Conservation (phyloP, 1,140 invertebrate species). For the Neelides sp. region DNA sequence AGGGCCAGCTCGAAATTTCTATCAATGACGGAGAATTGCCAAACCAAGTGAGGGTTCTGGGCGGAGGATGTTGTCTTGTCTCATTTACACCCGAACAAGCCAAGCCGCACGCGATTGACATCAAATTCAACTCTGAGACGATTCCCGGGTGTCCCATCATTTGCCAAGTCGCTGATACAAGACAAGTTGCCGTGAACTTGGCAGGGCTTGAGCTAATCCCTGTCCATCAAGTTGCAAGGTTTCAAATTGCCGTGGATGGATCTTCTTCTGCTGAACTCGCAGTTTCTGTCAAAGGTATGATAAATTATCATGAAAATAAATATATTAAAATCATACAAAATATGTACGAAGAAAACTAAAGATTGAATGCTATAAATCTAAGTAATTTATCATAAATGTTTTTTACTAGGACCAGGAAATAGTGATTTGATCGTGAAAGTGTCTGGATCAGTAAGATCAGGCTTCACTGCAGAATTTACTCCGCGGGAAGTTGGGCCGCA, state of each 20-base stretch:
- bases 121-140: slow-evolving; percentile 94
- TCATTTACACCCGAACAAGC: slow-evolving; percentile 87
- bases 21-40: slow-evolving; percentile 96
- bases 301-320: too few species aligned
- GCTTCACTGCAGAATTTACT: slow-evolving; percentile 80
- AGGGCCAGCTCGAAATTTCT: slow-evolving; percentile 93
- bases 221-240: slow-evolving; percentile 70
- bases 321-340: too few species aligned
- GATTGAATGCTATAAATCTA: too few species aligned
- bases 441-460: slow-evolving; percentile 34
- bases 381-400: too few species aligned
- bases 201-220: slow-evolving; percentile 73
- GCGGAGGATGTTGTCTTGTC: slow-evolving; percentile 82
- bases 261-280: slow-evolving; percentile 69
- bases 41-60: slow-evolving; percentile 91
- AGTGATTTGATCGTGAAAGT: slow-evolving; percentile 29
- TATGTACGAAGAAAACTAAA: too few species aligned
- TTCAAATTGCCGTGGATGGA: slow-evolving; percentile 77
- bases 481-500: slow-evolving; percentile 80
- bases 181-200: slow-evolving; percentile 61
- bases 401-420: too few species aligned
- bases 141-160: slow-evolving; percentile 84
- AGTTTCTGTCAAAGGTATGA: slow-evolving; percentile 66
- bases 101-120: slow-evolving; percentile 88
- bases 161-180: slow-evolving; percentile 65